Percentiles rank a stretch among this genome's conserved stretches.
These are phyloP conservation scores for Trogon surrucura DNA, from an alignment of 2,113 vertebrate genomes.

Conservation along the genomic window DNA sequence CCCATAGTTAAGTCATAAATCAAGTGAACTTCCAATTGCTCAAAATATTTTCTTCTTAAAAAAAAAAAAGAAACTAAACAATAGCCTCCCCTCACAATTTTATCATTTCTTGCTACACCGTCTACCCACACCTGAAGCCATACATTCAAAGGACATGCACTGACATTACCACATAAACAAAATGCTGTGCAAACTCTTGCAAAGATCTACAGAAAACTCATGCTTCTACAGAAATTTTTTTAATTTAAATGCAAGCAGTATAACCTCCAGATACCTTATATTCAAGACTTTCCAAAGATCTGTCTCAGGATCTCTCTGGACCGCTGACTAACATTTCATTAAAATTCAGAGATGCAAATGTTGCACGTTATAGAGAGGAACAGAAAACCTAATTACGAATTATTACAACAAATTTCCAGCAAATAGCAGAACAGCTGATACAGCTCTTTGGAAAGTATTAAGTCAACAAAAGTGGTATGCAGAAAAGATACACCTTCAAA, in stretches of 20 bases:
- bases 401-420: not conserved
- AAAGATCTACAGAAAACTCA: not conserved
- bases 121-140: not conserved
- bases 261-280: not conserved
- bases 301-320: not conserved
- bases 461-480: not conserved
- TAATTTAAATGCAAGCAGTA: too few relatives aligned
- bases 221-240: not conserved
- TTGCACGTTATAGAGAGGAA: not conserved
- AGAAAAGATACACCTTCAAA: not conserved
- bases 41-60: not conserved
- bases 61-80: not conserved
- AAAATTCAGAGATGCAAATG: constrained; percentile 1
- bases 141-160: not conserved
- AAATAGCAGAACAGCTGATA: not conserved
- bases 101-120: not conserved
- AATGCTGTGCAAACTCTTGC: not conserved
- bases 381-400: not conserved
- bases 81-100: not conserved
- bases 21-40: not conserved
- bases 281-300: not conserved
- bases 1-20: not conserved
- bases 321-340: not conserved
- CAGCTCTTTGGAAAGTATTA: not conserved
- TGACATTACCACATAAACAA: not conserved